These are phyloP conservation scores for Notechis scutatus DNA, from an alignment of 2,113 vertebrate species.

Conservation along the genomic window DNA sequence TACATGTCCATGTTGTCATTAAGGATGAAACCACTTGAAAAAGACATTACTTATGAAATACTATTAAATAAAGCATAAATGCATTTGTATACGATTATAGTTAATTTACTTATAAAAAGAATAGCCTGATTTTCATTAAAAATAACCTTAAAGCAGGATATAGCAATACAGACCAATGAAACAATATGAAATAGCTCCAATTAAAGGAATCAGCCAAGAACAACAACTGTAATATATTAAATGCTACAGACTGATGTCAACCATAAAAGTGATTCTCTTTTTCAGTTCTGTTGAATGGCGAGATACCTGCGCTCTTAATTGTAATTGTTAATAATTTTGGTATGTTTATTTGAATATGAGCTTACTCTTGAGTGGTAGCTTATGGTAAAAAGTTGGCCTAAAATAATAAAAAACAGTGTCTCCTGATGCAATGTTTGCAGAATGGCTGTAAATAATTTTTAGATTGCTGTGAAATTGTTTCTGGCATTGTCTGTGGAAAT, in stretches of 20 bases:
- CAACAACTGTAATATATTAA: background rate
- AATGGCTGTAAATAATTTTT: background rate
- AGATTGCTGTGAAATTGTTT: background rate
- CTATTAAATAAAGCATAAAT: background rate
- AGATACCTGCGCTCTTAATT: background rate
- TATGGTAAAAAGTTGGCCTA: background rate
- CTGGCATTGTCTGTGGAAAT: slow-evolving; percentile 5
- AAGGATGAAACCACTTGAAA: background rate
- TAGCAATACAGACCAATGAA: background rate
- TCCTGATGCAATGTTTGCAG: background rate
- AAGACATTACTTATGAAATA: background rate
- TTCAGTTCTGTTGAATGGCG: background rate
- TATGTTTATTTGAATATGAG: background rate
- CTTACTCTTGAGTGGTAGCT: background rate
- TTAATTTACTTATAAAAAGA: background rate
- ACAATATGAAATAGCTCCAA: background rate
- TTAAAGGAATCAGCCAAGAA: background rate
- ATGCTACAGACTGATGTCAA: background rate
- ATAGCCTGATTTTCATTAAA: background rate
- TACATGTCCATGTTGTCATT: background rate
- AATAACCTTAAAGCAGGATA: background rate
- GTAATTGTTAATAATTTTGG: background rate
- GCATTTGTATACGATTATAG: background rate
- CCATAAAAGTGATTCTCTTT: background rate
- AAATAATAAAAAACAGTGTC: background rate